Conservation (phyloP, 2,113 vertebrate species). For the Numenius arquata region DNA sequence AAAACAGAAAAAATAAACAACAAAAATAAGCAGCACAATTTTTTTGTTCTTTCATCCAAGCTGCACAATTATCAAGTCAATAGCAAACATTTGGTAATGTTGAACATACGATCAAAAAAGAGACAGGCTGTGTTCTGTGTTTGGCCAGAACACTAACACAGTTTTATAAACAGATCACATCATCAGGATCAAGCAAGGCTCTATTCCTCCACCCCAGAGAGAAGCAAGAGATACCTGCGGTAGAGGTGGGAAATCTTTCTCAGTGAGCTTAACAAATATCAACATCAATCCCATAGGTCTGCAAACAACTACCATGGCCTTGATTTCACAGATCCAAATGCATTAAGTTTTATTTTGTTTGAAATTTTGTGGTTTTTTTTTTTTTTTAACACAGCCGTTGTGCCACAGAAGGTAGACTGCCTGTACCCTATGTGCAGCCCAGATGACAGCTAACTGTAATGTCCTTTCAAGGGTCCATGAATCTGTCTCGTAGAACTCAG, state of each 20-base stretch:
- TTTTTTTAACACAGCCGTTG: background rate
- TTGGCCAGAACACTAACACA: background rate
- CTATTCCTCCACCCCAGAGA: background rate
- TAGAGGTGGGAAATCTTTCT: background rate
- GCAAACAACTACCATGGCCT: background rate
- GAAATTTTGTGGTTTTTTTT: too few species aligned
- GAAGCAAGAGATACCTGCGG: background rate
- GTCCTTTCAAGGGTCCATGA: background rate
- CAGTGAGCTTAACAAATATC: background rate
- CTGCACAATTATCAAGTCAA: constrained; percentile 23
- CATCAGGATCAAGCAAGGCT: background rate
- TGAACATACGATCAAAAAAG: background rate
- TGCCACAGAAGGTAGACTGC: background rate
- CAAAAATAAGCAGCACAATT: background rate
- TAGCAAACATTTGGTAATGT: constrained; percentile 1
- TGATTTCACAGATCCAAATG: background rate
- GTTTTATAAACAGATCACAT: constrained; percentile 21
- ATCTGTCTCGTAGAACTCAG: fast-evolving
- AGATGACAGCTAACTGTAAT: fast-evolving
- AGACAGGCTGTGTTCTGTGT: background rate
- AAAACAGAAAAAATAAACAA: background rate
- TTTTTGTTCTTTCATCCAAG: constrained; percentile 3
- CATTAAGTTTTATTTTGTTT: background rate
- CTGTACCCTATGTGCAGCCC: fast-evolving
- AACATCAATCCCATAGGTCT: background rate